Base-by-base conservation (phyloP, 1,140 invertebrate species). In the Drosophila sp. region DNA sequence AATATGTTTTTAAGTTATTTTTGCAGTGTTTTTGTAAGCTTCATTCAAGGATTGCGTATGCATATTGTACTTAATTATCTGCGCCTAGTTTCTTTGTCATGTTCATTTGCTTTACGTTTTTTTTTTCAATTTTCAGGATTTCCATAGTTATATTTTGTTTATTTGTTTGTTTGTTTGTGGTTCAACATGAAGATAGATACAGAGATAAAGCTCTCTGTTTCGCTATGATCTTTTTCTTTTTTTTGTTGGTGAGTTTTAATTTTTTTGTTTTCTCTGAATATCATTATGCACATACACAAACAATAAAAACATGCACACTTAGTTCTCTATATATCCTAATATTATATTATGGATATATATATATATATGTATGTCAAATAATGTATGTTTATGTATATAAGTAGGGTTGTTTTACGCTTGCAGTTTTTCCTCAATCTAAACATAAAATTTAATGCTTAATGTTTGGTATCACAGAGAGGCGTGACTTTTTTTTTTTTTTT, bases 381-480 rank as follows among this genome's bases (percentile, higher is more conserved):
- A 60, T 64, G 35, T 66, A 44, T 71, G 72, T 63, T 54, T 70
- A 32, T 64, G 61, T 64, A 72, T 66, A 62, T 66, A 62, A 63
- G 44, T 82, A 63, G 65, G 60, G 58, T 68, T 79, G 57, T 79
- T 56, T 83, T 73, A 64, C 60, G 60, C 72, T 44, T 83, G 81
- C 80, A 82, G 76, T 83, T 85, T 85, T 66, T 76, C 75, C 63
- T 72, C 55, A 64, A 67, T 89, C 80, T 89, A 89, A 90, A 91
- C 85, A 86, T 90, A 90, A 90, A 81, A 81, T 67, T 91, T 90
- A 86, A 91, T 85, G 85, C 82, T 91, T 91, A 89, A 91, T 87
- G 78, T 90, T 87, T 91, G 80, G 82, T 91, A 91, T 91, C 90
- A 91, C 90, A 91, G 90, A 91, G 90, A 91, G 90, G 80, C 90